Conservation (phyloP, 1,140 invertebrate species). For the Stegodyphus mimosarum region DNA sequence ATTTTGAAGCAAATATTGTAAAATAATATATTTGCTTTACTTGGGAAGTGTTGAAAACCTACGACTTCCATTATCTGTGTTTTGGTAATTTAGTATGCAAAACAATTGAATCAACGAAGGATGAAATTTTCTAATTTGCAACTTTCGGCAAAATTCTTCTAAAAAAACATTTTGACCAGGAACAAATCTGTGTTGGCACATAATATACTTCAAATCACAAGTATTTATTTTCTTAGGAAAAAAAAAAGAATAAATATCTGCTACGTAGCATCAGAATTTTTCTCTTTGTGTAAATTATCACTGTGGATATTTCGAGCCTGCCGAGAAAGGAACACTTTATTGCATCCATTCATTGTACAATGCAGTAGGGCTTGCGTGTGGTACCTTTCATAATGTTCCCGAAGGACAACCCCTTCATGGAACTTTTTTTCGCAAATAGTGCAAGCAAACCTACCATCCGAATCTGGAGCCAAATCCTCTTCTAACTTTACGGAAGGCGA, state of each 20-base stretch:
- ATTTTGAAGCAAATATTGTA: background rate
- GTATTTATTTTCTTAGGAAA: background rate
- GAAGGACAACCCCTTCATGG: conserved; percentile 73
- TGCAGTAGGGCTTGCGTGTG: conserved; percentile 70
- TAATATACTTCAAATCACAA: background rate
- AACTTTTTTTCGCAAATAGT: conserved; percentile 76
- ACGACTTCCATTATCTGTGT: background rate
- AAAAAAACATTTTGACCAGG: background rate
- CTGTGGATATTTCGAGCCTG: conserved; percentile 37
- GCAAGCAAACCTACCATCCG: conserved; percentile 71
- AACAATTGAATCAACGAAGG: background rate
- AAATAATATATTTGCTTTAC: too few species aligned
- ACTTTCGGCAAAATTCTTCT: background rate
- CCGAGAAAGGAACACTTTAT: conserved; percentile 59
- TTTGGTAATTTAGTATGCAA: background rate
- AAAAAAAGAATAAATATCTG: background rate
- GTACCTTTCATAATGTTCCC: conserved; percentile 76
- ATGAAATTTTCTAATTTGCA: background rate
- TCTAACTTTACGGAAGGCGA: conserved; percentile 35
- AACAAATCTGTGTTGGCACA: conserved; percentile 39
- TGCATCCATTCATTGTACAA: conserved; percentile 55
- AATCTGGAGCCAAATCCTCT: conserved; percentile 35
- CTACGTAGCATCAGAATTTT: conserved; percentile 35
- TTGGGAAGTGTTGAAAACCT: background rate
- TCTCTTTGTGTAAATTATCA: conserved; percentile 49